These are phyloP conservation scores for Perccottus glenii DNA, from an alignment of 2,113 vertebrate genomes.

Conservation along the genomic window DNA sequence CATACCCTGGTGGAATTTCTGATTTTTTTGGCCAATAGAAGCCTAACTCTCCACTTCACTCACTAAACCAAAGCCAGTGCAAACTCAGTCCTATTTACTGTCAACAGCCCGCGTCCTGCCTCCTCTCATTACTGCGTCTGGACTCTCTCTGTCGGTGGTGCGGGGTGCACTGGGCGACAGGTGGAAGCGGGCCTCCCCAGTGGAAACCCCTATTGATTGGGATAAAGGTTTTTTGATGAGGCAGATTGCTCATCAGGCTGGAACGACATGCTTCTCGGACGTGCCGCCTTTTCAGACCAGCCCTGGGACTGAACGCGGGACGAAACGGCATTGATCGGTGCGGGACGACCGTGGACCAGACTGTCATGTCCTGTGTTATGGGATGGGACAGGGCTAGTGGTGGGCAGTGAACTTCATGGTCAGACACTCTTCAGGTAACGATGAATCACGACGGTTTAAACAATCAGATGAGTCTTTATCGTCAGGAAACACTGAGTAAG, in stretches of 20 bases:
- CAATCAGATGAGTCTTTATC: not conserved
- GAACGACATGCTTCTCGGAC: conserved; percentile 78
- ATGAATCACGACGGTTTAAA: not conserved
- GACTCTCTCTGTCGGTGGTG: conserved; percentile 6
- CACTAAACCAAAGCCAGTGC: too few species aligned
- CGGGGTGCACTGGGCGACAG: conserved; percentile 26
- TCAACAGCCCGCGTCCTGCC: too few species aligned
- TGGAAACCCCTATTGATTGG: conserved; percentile 77
- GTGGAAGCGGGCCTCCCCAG: conserved; percentile 53
- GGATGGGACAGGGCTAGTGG: conserved; percentile 21
- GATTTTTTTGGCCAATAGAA: too few species aligned
- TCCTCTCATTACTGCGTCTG: not conserved
- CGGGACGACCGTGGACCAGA: conserved; percentile 36
- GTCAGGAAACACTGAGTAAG: not conserved
- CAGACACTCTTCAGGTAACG: conserved; percentile 8
- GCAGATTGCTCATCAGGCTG: conserved; percentile 80
- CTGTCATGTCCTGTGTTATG: conserved; percentile 50
- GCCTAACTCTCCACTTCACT: too few species aligned
- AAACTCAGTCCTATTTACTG: too few species aligned
- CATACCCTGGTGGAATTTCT: too few species aligned
- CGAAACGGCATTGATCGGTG: conserved; percentile 68
- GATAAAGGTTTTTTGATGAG: conserved; percentile 80
- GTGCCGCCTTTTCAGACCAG: conserved; percentile 72
- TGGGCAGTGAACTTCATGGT: conserved; percentile 41
- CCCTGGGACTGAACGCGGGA: conserved; percentile 67